phyloP scores from a whole-genome alignment of 2,113 vertebrate species.

The Boleophthalmus pectinirostris region DNA sequence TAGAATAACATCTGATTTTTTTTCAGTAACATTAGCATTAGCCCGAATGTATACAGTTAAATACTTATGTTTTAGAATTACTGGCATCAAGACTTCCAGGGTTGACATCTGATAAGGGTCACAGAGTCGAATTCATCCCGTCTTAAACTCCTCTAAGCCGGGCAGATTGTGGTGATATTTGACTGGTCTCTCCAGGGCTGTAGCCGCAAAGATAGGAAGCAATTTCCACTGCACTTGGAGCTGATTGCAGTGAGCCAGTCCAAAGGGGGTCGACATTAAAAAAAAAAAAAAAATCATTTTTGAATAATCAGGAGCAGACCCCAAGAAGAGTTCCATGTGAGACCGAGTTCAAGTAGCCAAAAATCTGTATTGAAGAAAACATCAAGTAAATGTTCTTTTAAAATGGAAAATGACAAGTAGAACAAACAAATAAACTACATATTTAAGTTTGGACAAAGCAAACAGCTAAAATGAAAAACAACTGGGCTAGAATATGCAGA shows the following conservation, averaged over 20 bases:
- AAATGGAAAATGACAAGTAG: background rate
- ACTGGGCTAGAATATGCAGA: background rate
- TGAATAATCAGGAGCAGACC: conserved; percentile 62
- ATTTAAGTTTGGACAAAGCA: background rate
- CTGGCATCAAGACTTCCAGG: conserved; percentile 34
- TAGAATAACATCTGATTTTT: too few species aligned
- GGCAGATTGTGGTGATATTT: conserved; percentile 69
- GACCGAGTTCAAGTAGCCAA: background rate
- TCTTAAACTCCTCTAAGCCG: conserved; percentile 68
- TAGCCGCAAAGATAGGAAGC: conserved; percentile 68
- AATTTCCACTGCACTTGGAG: conserved; percentile 69
- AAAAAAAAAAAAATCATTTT: conserved; percentile 38
- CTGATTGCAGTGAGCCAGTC: conserved; percentile 68
- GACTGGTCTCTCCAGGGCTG: conserved; percentile 48
- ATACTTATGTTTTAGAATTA: background rate
- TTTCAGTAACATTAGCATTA: background rate
- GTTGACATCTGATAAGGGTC: conserved; percentile 72
- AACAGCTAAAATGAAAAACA: background rate
- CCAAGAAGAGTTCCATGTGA: conserved; percentile 62
- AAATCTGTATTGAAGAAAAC: background rate
- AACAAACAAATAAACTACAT: background rate
- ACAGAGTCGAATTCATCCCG: conserved; percentile 62
- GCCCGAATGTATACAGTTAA: background rate
- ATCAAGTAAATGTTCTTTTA: background rate
- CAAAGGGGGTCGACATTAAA: conserved; percentile 47